A percentile compares a stretch with the other conserved stretches of the same genome.
phyloP scores from a whole-genome alignment of 1,140 invertebrate species.

The Macrobrachium rosenbergii region DNA sequence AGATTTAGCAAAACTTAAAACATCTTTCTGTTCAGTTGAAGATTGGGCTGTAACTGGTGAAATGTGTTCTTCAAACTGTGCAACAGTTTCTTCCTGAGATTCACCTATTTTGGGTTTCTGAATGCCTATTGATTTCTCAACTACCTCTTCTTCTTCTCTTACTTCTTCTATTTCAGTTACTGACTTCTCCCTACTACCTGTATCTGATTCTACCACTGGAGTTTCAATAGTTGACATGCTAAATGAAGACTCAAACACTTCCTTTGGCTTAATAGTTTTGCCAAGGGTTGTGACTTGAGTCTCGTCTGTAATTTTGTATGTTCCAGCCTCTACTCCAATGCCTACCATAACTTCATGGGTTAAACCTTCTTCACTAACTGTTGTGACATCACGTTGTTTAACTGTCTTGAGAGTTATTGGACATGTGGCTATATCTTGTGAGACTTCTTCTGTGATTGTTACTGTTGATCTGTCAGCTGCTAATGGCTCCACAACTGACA shows the following conservation, averaged over 20 bases:
- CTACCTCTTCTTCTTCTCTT: conserved; percentile 22
- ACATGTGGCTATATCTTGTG: conserved; percentile 13
- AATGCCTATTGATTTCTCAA: neutral
- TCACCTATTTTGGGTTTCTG: conserved; percentile 30
- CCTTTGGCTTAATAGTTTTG: conserved; percentile 14
- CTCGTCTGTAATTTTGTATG: conserved; percentile 13
- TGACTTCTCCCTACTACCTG: conserved; percentile 31
- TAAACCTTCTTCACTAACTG: conserved; percentile 28
- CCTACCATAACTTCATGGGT: conserved; percentile 44
- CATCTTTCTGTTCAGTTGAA: conserved; percentile 1
- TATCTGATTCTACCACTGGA: conserved; percentile 48
- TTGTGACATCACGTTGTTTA: conserved; percentile 24
- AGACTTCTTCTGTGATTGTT: conserved; percentile 23
- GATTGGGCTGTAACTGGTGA: conserved; percentile 15
- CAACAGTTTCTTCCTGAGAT: conserved; percentile 13
- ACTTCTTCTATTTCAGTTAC: conserved; percentile 39
- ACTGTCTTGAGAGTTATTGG: conserved; percentile 39
- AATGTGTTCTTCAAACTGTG: conserved; percentile 25
- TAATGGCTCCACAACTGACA: conserved; percentile 26
- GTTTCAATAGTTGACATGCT: conserved; percentile 30
- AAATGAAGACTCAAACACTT: conserved; percentile 50
- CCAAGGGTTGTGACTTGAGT: conserved; percentile 29
- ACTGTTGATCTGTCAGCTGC: conserved; percentile 15
- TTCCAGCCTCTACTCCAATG: conserved; percentile 40
- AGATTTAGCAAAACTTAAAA: conserved; percentile 18